Conservation (phyloP, 1,140 invertebrate genomes). For the Heliothis virescens region DNA sequence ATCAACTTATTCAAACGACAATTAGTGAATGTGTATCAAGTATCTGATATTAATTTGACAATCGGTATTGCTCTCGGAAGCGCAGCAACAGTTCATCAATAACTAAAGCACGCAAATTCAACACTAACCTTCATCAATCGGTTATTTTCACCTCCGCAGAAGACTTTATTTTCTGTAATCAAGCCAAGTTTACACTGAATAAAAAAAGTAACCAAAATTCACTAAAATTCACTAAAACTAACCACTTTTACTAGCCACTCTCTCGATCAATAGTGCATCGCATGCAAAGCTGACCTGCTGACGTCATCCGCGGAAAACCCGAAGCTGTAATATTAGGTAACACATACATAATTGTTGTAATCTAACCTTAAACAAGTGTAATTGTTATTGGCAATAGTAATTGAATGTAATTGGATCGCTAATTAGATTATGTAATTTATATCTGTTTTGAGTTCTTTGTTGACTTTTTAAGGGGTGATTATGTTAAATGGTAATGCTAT, state of each 20-base stretch:
- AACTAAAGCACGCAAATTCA: too few species aligned
- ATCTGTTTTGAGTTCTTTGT: background rate
- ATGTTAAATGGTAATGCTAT: background rate
- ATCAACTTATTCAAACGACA: too few species aligned
- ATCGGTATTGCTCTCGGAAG: too few species aligned
- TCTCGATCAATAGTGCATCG: slow-evolving; percentile 16
- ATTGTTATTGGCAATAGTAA: background rate
- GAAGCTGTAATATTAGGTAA: background rate
- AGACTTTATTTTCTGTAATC: too few species aligned
- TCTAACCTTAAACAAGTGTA: background rate
- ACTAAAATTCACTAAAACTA: background rate
- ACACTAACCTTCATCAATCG: too few species aligned
- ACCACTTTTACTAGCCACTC: slow-evolving; percentile 10
- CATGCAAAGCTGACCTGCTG: background rate
- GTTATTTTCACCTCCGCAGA: too few species aligned
- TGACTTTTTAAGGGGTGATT: background rate
- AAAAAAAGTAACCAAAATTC: too few species aligned
- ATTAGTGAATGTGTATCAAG: too few species aligned
- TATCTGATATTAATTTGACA: too few species aligned
- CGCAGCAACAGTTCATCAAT: too few species aligned
- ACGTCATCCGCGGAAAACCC: background rate
- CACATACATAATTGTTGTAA: background rate
- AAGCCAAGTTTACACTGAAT: too few species aligned
- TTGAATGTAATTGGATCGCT: slow-evolving; percentile 3
- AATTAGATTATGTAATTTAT: background rate